Conservation (phyloP, 2,797 vertebrate species). For the Lateolabrax maculatus region DNA sequence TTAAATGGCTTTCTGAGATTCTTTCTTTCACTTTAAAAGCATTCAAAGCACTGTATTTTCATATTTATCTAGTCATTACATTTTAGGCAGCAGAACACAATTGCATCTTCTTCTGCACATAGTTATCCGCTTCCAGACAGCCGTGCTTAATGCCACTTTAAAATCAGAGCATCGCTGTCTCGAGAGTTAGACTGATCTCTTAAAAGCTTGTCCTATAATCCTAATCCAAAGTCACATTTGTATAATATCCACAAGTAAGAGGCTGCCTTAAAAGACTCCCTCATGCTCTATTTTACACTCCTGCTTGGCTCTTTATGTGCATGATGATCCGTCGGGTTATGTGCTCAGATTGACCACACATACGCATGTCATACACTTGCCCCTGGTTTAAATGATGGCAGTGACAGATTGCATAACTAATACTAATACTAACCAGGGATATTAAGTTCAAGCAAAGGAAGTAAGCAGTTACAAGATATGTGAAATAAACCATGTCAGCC, state of each 20-base stretch:
- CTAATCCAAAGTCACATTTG: constrained; percentile 27
- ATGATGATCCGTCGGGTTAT: background rate
- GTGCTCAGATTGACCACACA: background rate
- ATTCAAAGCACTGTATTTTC: background rate
- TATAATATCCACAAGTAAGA: constrained; percentile 29
- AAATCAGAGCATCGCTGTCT: constrained; percentile 18
- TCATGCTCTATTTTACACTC: background rate
- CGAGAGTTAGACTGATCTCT: constrained; percentile 38
- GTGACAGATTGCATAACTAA: background rate
- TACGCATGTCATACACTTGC: background rate
- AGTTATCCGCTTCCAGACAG: background rate
- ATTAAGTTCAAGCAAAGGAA: background rate
- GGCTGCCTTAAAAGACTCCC: background rate
- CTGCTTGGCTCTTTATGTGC: background rate
- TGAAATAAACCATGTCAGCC: background rate
- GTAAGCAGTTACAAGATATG: background rate
- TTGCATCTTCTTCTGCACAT: background rate
- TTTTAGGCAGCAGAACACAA: constrained; percentile 4
- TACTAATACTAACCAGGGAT: background rate
- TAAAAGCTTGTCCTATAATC: constrained; percentile 43
- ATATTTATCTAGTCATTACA: background rate
- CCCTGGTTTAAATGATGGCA: background rate
- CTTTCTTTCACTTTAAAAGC: constrained; percentile 36
- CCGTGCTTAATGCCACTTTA: constrained; percentile 27
- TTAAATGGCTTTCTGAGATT: constrained; percentile 37